These are phyloP conservation scores for Rhinoderma darwinii DNA, from an alignment of 2,113 vertebrate species.

Conservation along the genomic window DNA sequence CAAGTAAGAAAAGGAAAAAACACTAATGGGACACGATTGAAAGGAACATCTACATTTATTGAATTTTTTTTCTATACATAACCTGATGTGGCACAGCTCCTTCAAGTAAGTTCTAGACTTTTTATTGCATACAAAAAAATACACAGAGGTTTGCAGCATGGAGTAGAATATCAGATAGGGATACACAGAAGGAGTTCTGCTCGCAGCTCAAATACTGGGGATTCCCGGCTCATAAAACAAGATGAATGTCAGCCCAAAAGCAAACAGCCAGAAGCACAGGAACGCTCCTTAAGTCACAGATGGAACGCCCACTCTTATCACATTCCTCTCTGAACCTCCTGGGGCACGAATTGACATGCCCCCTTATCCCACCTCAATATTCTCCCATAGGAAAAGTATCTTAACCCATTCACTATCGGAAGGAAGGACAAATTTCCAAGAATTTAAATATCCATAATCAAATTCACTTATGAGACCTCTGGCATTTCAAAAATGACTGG, in stretches of 20 bases:
- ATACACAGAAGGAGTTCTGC: background rate
- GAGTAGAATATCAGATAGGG: background rate
- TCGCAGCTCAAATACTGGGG: slow-evolving; percentile 39
- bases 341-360: slow-evolving; percentile 50
- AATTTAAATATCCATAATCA: background rate
- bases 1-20: no score
- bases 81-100: no score
- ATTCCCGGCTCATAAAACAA: slow-evolving; percentile 59
- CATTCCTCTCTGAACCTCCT: slow-evolving; percentile 37
- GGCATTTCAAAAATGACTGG: background rate
- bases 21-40: no score
- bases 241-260: slow-evolving; percentile 46
- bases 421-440: background rate
- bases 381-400: slow-evolving; percentile 15
- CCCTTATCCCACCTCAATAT: slow-evolving; percentile 17
- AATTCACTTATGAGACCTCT: background rate
- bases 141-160: background rate
- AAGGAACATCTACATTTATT: no score
- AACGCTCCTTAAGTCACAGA: slow-evolving; percentile 28
- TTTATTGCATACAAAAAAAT: background rate
- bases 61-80: no score
- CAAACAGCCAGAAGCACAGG: slow-evolving; percentile 45
- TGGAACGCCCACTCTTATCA: slow-evolving; percentile 44
- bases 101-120: background rate
- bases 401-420: slow-evolving; percentile 36